Percentiles rank a stretch among this genome's conserved stretches.
These are phyloP conservation scores for Caenorhabditis angaria DNA, from an alignment of 2,888 invertebrate species.

Conservation along the genomic window DNA sequence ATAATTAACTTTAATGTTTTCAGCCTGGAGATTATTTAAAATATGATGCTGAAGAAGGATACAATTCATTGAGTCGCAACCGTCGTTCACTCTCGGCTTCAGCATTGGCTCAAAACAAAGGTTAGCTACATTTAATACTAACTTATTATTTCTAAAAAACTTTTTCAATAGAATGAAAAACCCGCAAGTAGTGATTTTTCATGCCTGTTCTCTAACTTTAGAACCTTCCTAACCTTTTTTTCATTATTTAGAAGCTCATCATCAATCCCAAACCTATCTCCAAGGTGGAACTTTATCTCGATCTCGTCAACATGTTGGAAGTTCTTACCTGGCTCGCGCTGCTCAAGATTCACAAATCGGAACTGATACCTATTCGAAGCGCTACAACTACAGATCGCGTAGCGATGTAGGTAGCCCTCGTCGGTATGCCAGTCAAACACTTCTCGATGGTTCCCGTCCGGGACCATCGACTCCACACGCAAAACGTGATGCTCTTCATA, in stretches of 20 bases:
- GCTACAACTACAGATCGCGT: slow-evolving; percentile 71
- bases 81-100: slow-evolving; percentile 71
- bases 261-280: slow-evolving; percentile 36
- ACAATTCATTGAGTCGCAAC: slow-evolving; percentile 66
- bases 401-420: slow-evolving; percentile 69
- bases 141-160: background rate
- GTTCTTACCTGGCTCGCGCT: slow-evolving; percentile 65
- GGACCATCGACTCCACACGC: slow-evolving; percentile 71
- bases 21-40: slow-evolving; percentile 71
- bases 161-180: background rate
- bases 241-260: slow-evolving; percentile 33
- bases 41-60: slow-evolving; percentile 70
- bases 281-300: slow-evolving; percentile 40
- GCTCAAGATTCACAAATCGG: slow-evolving; percentile 50
- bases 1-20: slow-evolving; percentile 16
- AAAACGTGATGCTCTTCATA: slow-evolving; percentile 70
- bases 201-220: background rate
- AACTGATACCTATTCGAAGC: slow-evolving; percentile 64
- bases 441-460: slow-evolving; percentile 71
- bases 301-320: slow-evolving; percentile 61
- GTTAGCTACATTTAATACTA: slow-evolving; percentile 45
- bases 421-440: slow-evolving; percentile 70
- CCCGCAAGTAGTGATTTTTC: background rate
- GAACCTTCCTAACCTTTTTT: background rate
- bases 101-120: slow-evolving; percentile 65